Conservation (phyloP, 1,140 invertebrate genomes). For the Dreissena rostriformis region DNA sequence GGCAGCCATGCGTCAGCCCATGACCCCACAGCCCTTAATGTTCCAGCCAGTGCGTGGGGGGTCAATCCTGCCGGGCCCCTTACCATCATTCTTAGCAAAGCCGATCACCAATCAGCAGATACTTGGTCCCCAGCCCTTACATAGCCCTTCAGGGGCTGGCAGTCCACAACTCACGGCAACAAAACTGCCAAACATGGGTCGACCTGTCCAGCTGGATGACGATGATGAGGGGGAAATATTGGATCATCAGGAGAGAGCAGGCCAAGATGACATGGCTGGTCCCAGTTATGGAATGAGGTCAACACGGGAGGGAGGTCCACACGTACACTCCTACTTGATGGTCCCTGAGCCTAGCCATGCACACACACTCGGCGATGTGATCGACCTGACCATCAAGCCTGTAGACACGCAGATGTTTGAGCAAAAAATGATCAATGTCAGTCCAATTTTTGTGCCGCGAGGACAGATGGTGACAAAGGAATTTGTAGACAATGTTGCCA, state of each 20-base stretch:
- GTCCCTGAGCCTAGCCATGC: neutral
- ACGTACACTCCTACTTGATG: neutral
- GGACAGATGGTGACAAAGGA: slow-evolving; percentile 45
- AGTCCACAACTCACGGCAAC: no score
- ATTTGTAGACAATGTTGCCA: slow-evolving; percentile 63
- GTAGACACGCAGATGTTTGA: slow-evolving; percentile 55
- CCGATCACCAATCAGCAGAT: no score
- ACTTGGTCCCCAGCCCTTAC: no score
- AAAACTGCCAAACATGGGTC: no score
- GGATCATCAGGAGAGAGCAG: neutral
- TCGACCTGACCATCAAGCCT: slow-evolving; percentile 30
- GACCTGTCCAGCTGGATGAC: neutral
- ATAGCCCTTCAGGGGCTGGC: no score
- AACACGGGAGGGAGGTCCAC: neutral
- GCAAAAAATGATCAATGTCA: slow-evolving; percentile 60
- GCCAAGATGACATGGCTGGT: neutral
- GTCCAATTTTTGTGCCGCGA: slow-evolving; percentile 45
- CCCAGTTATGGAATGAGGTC: neutral
- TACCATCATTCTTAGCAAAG: no score
- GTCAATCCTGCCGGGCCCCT: neutral
- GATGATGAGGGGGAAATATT: neutral
- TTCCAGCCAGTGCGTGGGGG: neutral
- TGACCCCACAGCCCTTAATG: neutral
- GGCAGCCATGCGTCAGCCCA: neutral
- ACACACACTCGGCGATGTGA: neutral